These are phyloP conservation scores for Willowsia nigromaculata DNA, from an alignment of 2,888 invertebrate species.

Conservation along the genomic window DNA sequence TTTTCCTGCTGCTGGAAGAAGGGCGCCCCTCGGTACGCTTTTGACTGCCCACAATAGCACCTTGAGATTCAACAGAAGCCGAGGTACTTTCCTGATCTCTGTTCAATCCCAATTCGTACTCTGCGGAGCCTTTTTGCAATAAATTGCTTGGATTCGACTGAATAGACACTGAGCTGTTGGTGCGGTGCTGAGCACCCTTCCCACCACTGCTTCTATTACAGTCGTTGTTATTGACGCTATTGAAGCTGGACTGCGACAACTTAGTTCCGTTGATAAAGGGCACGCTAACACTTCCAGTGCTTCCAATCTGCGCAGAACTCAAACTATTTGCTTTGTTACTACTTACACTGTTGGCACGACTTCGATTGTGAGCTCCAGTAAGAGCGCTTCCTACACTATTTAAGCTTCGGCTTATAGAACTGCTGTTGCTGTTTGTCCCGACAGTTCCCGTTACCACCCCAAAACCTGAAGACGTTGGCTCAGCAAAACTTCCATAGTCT, in stretches of 20 bases:
- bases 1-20: slow-evolving; percentile 49
- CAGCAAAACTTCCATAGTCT: slow-evolving; percentile 78
- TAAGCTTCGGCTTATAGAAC: slow-evolving; percentile 38
- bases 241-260: slow-evolving; percentile 33
- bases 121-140: slow-evolving; percentile 39
- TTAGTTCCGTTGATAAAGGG: slow-evolving; percentile 54
- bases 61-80: slow-evolving; percentile 59
- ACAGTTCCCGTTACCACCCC: slow-evolving; percentile 68
- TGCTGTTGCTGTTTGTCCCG: slow-evolving; percentile 44
- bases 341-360: slow-evolving; percentile 71
- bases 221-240: slow-evolving; percentile 60
- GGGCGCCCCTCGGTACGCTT: slow-evolving; percentile 33
- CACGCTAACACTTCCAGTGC: slow-evolving; percentile 64
- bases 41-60: slow-evolving; percentile 12
- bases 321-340: slow-evolving; percentile 72
- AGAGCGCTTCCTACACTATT: slow-evolving; percentile 45
- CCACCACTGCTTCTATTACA: slow-evolving; percentile 47
- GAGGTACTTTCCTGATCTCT: slow-evolving; percentile 35
- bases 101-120: slow-evolving; percentile 52
- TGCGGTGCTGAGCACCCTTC: slow-evolving; percentile 44
- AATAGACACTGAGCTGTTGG: slow-evolving; percentile 53
- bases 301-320: slow-evolving; percentile 55
- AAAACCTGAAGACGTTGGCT: slow-evolving; percentile 74
- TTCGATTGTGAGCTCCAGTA: slow-evolving; percentile 59
- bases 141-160: slow-evolving; percentile 59